Evolutionary conservation across 2,113 vertebrate genomes (phyloP).

Genomic region (Machaerirhynchus nigripectus): DNA sequence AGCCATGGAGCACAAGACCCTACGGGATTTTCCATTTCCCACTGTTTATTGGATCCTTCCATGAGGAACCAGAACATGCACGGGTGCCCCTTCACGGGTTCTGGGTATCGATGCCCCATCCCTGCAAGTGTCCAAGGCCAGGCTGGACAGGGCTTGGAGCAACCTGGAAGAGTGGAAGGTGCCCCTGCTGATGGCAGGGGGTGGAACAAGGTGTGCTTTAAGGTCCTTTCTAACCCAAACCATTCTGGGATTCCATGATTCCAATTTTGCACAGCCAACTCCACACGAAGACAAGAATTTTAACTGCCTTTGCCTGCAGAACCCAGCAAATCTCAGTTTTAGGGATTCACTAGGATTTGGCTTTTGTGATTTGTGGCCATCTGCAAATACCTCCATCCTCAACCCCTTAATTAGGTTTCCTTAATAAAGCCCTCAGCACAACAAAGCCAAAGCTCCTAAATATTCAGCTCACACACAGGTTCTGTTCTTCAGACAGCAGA

Average conservation of each 20-base stretch:
- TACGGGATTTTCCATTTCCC: neutral
- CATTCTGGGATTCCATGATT: neutral
- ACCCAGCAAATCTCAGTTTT: neutral
- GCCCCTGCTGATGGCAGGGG: neutral
- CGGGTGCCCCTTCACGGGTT: neutral
- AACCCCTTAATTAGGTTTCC: conserved; percentile 1
- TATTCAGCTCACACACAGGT: conserved; percentile 51
- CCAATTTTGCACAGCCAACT: neutral
- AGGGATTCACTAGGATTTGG: neutral
- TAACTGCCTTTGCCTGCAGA: neutral
- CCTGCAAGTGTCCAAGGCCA: neutral
- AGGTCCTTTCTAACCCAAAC: neutral
- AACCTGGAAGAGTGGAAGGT: neutral
- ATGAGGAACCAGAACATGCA: neutral
- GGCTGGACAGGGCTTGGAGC: neutral
- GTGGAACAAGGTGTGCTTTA: neutral
- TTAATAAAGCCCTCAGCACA: neutral
- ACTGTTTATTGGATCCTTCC: neutral
- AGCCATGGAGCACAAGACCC: neutral
- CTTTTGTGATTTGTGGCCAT: neutral
- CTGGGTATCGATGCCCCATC: neutral
- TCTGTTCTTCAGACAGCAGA: conserved; percentile 52
- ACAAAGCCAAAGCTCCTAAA: neutral
- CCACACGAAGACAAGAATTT: neutral
- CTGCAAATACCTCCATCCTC: neutral